Percentiles rank a stretch among this genome's conserved stretches.
Evolutionary conservation across 2,888 invertebrate species (phyloP).

Genomic region (Philereme vetulata): DNA sequence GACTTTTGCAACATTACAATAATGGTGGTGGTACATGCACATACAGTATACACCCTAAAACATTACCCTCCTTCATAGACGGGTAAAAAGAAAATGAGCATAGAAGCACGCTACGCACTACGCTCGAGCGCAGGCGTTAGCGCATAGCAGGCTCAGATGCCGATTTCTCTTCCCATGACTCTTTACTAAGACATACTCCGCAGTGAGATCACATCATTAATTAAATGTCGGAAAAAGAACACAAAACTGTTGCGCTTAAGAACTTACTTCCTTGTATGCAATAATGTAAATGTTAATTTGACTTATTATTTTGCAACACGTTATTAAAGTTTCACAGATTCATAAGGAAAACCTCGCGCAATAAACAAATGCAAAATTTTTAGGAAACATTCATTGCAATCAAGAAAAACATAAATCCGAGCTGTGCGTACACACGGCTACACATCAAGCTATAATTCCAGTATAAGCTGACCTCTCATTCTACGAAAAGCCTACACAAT

Average conservation of each 20-base stretch:
- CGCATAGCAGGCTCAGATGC: constrained; percentile 39
- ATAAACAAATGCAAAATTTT: too few relatives aligned
- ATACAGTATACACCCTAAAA: too few relatives aligned
- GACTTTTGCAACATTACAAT: too few relatives aligned
- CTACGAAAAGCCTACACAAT: too few relatives aligned
- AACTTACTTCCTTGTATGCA: not conserved
- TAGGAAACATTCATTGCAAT: constrained; percentile 30
- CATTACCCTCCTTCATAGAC: too few relatives aligned
- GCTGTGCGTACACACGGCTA: too few relatives aligned
- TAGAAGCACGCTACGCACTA: constrained; percentile 19
- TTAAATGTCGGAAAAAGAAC: too few relatives aligned
- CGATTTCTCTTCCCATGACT: constrained; percentile 70
- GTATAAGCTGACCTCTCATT: too few relatives aligned
- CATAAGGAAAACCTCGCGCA: constrained; percentile 7
- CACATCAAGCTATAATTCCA: too few relatives aligned
- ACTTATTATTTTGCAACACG: not conserved
- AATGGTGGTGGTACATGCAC: too few relatives aligned
- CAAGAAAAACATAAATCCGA: constrained; percentile 42
- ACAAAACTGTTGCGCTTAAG: not conserved
- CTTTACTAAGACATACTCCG: constrained; percentile 36
- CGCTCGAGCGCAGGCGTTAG: constrained; percentile 28
- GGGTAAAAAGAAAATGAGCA: constrained; percentile 13
- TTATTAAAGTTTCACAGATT: not conserved
- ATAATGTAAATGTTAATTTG: not conserved
- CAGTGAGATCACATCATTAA: not conserved